Base-by-base conservation (phyloP, 2,797 vertebrate genomes). In the Knipowitschia caucasica region DNA sequence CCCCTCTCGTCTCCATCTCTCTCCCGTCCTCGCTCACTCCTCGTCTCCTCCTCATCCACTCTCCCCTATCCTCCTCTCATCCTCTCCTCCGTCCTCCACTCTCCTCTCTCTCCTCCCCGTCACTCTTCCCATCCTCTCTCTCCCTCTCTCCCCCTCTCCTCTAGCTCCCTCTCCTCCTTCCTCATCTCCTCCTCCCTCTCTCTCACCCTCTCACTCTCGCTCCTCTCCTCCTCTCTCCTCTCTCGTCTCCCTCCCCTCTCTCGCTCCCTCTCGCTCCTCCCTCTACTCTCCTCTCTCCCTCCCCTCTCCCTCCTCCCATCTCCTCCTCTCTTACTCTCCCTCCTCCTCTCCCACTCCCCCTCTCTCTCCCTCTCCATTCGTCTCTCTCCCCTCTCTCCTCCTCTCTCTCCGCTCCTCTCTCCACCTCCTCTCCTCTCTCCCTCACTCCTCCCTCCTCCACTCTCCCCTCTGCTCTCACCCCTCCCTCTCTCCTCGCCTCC, bases 231-330 rank as follows among this genome's bases (percentile, higher is more conserved):
- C 17, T 24, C 4, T 75, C 56, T 10, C 83, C 86, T n/a, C 90
- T n/a, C n/a, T n/a, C n/a, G n/a, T n/a, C n/a, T n/a, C n/a, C n/a
- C n/a, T n/a, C n/a, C n/a, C n/a, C n/a, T n/a, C n/a, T n/a, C n/a
- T n/a, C n/a, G n/a, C n/a, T n/a, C n/a, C 91, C 1, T 46, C 50
- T 5, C 78, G 76, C 9, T 73, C 86, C 55, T 74, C 45, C 25
- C 79, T 92, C 2, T 82, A 91, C 30, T 83, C 90, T 68, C 89
- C 91, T 2, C 60, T 71, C 24, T 81, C 36, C 70, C 15, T 63
- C 34, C 25, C 87, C 68, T 27, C 17, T 46, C 4, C 14, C 14
- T 39, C n/a, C n/a, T n/a, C n/a, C n/a, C n/a, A n/a, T n/a, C n/a
- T n/a, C n/a, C n/a, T n/a, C n/a, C n/a, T n/a, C n/a, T n/a, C n/a